Evolutionary conservation across 2,113 vertebrate genomes (phyloP).

Genomic region (Myiagra hebetior): DNA sequence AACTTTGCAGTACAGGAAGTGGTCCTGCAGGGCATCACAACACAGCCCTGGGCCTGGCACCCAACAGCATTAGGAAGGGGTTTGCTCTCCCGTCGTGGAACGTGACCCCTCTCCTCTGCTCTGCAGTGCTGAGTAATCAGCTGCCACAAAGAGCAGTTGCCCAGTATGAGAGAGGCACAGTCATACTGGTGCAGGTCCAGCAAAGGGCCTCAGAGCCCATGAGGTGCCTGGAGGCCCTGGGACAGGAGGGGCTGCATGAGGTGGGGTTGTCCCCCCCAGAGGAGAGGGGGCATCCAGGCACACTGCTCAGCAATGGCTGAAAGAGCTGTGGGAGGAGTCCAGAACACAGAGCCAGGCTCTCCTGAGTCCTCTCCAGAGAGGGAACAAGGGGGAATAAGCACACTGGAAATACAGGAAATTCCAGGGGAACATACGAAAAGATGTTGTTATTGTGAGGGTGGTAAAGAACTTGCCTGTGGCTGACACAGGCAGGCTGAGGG

Average conservation of each 20-base stretch:
- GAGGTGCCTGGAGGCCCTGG: not conserved
- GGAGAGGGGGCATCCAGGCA: not conserved
- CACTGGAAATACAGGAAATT: not conserved
- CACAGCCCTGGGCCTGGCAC: not conserved
- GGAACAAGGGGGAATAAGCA: not conserved
- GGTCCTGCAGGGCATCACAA: accelerated
- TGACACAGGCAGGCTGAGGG: not conserved
- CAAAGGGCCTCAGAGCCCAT: not conserved
- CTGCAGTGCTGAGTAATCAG: not conserved
- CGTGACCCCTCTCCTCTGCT: not conserved
- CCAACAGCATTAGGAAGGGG: not conserved
- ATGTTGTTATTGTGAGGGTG: not conserved
- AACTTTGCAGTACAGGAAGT: not conserved
- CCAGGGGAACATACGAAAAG: not conserved
- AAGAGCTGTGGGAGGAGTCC: not conserved
- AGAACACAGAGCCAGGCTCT: not conserved
- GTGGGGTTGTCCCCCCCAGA: not conserved
- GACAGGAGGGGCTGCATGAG: not conserved
- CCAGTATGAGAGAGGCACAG: not conserved
- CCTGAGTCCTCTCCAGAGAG: not conserved
- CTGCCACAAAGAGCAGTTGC: not conserved
- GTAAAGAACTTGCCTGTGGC: not conserved
- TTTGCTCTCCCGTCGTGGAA: not conserved
- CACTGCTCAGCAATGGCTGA: not conserved
- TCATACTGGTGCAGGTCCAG: not conserved